These are phyloP conservation scores for Spodoptera littoralis DNA, from an alignment of 2,888 invertebrate species.

Conservation along the genomic window DNA sequence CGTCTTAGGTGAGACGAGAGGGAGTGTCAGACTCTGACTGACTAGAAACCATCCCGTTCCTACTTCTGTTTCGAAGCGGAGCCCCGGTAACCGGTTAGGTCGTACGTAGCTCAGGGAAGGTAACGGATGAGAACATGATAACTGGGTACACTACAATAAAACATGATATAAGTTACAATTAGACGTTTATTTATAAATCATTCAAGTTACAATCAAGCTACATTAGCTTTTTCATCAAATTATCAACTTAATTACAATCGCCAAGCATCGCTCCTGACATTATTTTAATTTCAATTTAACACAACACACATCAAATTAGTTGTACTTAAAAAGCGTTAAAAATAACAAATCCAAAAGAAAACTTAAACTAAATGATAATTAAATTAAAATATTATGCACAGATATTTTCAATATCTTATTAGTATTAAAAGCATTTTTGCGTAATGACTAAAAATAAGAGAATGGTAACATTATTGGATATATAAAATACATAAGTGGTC, in stretches of 20 bases:
- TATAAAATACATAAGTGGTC: slow-evolving; percentile 25
- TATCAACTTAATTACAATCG: slow-evolving; percentile 20
- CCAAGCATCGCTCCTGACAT: slow-evolving; percentile 7
- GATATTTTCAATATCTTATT: slow-evolving; percentile 60
- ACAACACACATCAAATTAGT: slow-evolving; percentile 24
- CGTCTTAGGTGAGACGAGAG: too few relatives aligned
- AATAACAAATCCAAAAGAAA: slow-evolving; percentile 26
- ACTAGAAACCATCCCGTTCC: too few relatives aligned
- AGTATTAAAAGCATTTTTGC: slow-evolving; percentile 61
- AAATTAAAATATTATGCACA: slow-evolving; percentile 59
- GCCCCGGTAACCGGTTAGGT: too few relatives aligned
- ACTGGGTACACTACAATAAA: not conserved
- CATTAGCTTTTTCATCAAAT: slow-evolving; percentile 33
- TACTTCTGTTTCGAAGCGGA: too few relatives aligned
- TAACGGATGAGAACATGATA: too few relatives aligned
- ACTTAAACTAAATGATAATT: slow-evolving; percentile 27
- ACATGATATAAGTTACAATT: slow-evolving; percentile 38
- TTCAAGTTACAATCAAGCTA: slow-evolving; percentile 50
- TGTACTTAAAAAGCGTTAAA: slow-evolving; percentile 45
- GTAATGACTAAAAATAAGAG: slow-evolving; percentile 51
- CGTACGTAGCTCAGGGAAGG: too few relatives aligned
- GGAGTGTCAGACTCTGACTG: too few relatives aligned
- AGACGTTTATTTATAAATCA: slow-evolving; percentile 58
- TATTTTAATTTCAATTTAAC: slow-evolving; percentile 30
- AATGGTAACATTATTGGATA: slow-evolving; percentile 67